phyloP scores from a whole-genome alignment of 2,888 invertebrate genomes.

The Colletes collaris region DNA sequence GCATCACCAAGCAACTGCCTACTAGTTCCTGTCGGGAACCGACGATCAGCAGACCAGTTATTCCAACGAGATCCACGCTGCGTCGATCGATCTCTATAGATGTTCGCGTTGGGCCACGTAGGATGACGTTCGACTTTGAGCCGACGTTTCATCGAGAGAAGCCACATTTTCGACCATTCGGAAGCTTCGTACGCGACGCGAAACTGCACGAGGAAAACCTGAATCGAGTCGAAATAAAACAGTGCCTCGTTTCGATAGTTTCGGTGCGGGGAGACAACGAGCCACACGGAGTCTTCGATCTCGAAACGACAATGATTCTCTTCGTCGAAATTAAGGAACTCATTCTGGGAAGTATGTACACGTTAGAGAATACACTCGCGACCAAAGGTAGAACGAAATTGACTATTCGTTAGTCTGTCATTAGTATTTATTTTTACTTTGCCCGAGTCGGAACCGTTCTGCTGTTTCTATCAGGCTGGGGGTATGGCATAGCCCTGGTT shows the following conservation, averaged over 20 bases:
- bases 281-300: no score
- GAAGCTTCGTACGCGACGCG: no score
- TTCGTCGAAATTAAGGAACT: neutral
- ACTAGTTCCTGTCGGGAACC: slow-evolving; percentile 67
- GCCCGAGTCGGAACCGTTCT: neutral
- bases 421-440: slow-evolving; percentile 28
- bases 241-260: no score
- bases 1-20: slow-evolving; percentile 85
- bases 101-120: neutral
- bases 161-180: no score
- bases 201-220: no score
- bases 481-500: neutral
- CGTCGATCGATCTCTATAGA: neutral
- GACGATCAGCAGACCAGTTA: neutral
- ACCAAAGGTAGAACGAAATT: slow-evolving; percentile 29
- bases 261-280: no score
- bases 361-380: slow-evolving; percentile 23
- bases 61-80: neutral
- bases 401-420: slow-evolving; percentile 5
- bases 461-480: no score
- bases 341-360: neutral
- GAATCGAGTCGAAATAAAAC: no score
- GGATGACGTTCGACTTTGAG: neutral
- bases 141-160: neutral
- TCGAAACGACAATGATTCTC: no score